Conservation (phyloP, 2,113 vertebrate species). For the Rhipidura dahli region DNA sequence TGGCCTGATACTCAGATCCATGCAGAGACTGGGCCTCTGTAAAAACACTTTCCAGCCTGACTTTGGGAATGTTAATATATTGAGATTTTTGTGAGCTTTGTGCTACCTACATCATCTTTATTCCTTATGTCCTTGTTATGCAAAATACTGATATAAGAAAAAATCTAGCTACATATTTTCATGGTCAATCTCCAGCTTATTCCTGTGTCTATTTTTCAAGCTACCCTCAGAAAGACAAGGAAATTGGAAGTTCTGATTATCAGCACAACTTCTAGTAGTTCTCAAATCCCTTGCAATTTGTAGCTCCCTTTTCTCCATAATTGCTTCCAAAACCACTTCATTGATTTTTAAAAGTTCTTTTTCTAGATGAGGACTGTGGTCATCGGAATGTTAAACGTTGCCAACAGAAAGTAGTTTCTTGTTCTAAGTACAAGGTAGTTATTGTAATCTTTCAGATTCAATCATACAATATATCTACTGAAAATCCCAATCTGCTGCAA, state of each 20-base stretch:
- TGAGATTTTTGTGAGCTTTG: neutral
- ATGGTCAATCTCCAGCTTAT: neutral
- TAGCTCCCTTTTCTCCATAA: neutral
- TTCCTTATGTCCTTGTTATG: neutral
- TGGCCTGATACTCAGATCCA: fast-evolving
- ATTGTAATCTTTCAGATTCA: neutral
- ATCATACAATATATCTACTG: neutral
- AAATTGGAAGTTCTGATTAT: neutral
- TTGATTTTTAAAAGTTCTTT: neutral
- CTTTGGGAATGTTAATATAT: neutral
- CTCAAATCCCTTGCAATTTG: neutral
- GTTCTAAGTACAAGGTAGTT: neutral
- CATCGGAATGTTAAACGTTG: neutral
- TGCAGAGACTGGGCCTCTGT: neutral
- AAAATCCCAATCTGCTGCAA: neutral
- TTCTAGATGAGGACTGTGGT: neutral
- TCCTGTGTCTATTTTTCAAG: neutral
- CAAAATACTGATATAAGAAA: neutral
- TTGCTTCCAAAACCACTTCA: neutral
- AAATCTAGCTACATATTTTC: neutral
- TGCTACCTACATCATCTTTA: neutral
- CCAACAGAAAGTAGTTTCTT: neutral
- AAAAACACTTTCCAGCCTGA: neutral
- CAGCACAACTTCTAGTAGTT: neutral
- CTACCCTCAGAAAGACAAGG: neutral